Percentiles rank a stretch among this genome's conserved stretches.
These are phyloP conservation scores for Leucoma salicis DNA, from an alignment of 2,888 invertebrate genomes.

Conservation along the genomic window DNA sequence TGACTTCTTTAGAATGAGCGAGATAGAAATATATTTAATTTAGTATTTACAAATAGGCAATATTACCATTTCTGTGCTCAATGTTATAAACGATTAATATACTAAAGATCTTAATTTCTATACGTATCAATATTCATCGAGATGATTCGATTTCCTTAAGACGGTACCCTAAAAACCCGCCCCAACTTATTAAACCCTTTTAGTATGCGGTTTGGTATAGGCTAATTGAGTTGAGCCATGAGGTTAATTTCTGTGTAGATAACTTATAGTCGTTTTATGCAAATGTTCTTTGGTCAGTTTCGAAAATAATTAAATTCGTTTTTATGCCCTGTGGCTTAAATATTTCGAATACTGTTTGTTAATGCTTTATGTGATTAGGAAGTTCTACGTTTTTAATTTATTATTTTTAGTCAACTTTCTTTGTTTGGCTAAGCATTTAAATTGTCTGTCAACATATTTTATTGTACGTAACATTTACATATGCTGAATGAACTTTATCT, in stretches of 20 bases:
- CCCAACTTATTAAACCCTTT: conserved; percentile 73
- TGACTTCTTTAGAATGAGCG: too few relatives aligned
- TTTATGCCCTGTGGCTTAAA: conserved; percentile 57
- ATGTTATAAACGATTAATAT: neutral
- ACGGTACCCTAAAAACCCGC: conserved; percentile 28
- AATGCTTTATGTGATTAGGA: conserved; percentile 72
- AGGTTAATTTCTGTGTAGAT: conserved; percentile 75
- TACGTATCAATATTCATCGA: neutral
- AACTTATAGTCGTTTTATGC: conserved; percentile 79
- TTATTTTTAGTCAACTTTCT: conserved; percentile 11
- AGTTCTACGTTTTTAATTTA: conserved; percentile 44
- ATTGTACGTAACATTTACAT: too few relatives aligned
- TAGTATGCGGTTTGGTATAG: conserved; percentile 68
- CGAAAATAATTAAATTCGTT: conserved; percentile 76
- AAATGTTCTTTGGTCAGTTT: conserved; percentile 61
- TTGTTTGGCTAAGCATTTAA: conserved; percentile 12
- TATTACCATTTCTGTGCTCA: too few relatives aligned
- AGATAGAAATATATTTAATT: too few relatives aligned
- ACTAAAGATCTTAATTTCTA: too few relatives aligned
- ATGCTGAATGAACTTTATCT: too few relatives aligned
- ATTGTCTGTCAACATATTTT: conserved; percentile 6
- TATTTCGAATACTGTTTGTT: conserved; percentile 58
- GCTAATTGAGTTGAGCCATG: conserved; percentile 73
- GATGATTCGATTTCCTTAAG: neutral
- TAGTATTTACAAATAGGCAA: too few relatives aligned